Conservation (phyloP, 2,797 vertebrate genomes). For the Acanthiza pusilla region DNA sequence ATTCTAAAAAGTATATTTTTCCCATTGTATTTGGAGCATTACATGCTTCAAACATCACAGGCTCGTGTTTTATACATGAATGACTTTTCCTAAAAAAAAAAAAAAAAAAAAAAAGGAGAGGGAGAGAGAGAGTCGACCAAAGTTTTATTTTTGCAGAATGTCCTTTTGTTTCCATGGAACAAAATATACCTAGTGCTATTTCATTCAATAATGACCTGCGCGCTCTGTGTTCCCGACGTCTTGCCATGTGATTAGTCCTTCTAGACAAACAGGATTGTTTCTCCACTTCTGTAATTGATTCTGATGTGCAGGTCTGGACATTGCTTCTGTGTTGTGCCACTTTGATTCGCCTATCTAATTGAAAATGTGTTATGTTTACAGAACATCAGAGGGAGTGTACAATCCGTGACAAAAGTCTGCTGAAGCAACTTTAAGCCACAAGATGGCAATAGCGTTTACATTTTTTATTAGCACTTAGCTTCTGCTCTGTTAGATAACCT, state of each 20-base stretch:
- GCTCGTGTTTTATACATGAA: background rate
- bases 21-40: accelerated
- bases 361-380: conserved; percentile 31
- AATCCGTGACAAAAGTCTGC: conserved; percentile 11
- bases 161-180: background rate
- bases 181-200: conserved; percentile 12
- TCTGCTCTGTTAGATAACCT: background rate
- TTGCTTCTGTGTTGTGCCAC: conserved; percentile 43
- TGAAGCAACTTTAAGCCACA: conserved; percentile 64
- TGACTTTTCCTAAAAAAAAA: background rate
- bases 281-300: conserved; percentile 48
- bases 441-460: conserved; percentile 76
- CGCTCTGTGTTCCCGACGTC: background rate
- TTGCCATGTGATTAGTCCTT: background rate
- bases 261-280: conserved; percentile 54
- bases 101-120: background rate
- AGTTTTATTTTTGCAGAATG: background rate
- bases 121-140: background rate
- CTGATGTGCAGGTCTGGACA: conserved; percentile 43
- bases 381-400: background rate
- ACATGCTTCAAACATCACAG: background rate
- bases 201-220: background rate
- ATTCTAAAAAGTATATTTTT: background rate
- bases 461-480: conserved; percentile 2
- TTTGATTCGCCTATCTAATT: conserved; percentile 23